A percentile compares a stretch with the other conserved stretches of the same genome.
Evolutionary conservation across 1,140 invertebrate species (phyloP).

Genomic region (Drosophila kanapiae): DNA sequence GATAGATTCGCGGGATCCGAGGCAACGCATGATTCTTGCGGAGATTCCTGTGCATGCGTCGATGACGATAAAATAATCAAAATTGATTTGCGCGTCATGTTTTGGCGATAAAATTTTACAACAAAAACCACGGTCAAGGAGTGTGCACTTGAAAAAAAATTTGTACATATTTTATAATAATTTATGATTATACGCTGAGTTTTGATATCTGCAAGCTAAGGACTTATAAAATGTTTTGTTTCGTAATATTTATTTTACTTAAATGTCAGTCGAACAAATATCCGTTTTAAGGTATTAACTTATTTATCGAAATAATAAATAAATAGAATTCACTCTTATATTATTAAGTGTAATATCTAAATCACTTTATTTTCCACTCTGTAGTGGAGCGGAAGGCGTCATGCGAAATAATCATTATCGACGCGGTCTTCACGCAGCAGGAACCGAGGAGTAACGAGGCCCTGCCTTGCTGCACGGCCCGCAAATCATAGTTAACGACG

Average conservation of each 20-base stretch:
- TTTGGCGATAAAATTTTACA: conserved; percentile 78
- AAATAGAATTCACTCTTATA: background rate
- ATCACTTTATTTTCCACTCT: background rate
- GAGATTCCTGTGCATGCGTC: conserved; percentile 44
- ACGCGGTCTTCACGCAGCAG: conserved; percentile 24
- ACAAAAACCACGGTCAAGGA: conserved; percentile 8
- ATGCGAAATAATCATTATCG: conserved; percentile 80
- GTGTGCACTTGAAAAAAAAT: background rate
- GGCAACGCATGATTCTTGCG: conserved; percentile 17
- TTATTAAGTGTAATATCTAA: background rate
- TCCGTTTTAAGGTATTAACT: no score
- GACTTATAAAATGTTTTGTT: background rate
- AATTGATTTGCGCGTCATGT: conserved; percentile 76
- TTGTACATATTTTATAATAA: background rate
- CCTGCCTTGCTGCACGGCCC: conserved; percentile 45
- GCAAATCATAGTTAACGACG: conserved; percentile 76
- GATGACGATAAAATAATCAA: conserved; percentile 77
- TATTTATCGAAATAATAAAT: background rate
- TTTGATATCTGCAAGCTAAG: background rate
- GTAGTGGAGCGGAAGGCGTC: conserved; percentile 36
- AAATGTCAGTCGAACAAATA: background rate
- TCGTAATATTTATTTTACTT: no score
- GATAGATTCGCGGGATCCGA: conserved; percentile 46
- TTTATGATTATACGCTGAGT: background rate
- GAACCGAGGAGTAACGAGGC: conserved; percentile 37